Conservation (phyloP, 1,140 invertebrate species). For the Formica selysi region DNA sequence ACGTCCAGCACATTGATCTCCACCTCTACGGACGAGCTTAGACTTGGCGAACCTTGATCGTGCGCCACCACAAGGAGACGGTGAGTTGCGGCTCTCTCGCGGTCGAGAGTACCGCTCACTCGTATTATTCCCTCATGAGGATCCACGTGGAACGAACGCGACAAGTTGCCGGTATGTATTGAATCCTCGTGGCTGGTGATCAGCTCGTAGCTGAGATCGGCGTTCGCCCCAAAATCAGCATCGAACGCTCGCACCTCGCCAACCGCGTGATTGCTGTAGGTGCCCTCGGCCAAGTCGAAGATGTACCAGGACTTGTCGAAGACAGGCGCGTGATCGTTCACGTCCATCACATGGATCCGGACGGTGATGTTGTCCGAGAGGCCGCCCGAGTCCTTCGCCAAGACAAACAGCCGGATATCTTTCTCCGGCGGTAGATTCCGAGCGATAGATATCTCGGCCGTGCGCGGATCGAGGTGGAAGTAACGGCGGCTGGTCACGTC, state of each 20-base stretch:
- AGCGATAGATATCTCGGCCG: slow-evolving; percentile 92
- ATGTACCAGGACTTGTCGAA: slow-evolving; percentile 94
- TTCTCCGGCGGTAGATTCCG: slow-evolving; percentile 91
- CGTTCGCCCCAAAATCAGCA: slow-evolving; percentile 91
- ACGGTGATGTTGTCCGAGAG: slow-evolving; percentile 90
- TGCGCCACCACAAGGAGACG: slow-evolving; percentile 91
- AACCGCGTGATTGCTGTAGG: slow-evolving; percentile 89
- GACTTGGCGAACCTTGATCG: slow-evolving; percentile 89
- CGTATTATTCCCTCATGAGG: slow-evolving; percentile 89
- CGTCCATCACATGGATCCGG: slow-evolving; percentile 90
- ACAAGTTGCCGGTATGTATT: not conserved
- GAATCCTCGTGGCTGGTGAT: slow-evolving; percentile 66
- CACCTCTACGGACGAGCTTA: slow-evolving; percentile 91
- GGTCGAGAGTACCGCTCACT: slow-evolving; percentile 92
- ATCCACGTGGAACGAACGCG: slow-evolving; percentile 55
- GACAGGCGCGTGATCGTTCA: slow-evolving; percentile 94
- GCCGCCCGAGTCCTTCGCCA: slow-evolving; percentile 92
- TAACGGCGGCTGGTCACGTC: slow-evolving; percentile 80
- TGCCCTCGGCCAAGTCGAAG: slow-evolving; percentile 93
- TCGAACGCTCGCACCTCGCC: slow-evolving; percentile 93
- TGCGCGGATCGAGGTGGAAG: slow-evolving; percentile 91
- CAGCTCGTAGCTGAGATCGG: slow-evolving; percentile 92
- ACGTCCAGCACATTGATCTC: slow-evolving; percentile 93
- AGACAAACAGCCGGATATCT: slow-evolving; percentile 92
- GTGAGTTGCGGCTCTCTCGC: slow-evolving; percentile 91